Conservation (phyloP, 2,888 invertebrate genomes). For the Chrysodeixis includens region DNA sequence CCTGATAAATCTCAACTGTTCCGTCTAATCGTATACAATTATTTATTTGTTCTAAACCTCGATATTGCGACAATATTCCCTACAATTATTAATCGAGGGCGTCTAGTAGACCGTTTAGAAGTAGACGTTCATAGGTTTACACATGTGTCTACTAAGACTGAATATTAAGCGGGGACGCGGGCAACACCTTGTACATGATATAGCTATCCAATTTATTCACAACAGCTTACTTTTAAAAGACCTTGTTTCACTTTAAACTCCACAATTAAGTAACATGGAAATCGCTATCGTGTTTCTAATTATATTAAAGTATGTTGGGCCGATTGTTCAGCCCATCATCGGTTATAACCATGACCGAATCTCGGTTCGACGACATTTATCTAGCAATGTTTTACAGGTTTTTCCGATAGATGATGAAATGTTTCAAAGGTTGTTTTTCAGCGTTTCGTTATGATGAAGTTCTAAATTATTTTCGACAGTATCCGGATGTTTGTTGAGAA, state of each 20-base stretch:
- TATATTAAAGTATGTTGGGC: not conserved
- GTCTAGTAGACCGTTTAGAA: slow-evolving; percentile 2
- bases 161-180: not conserved
- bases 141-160: slow-evolving; percentile 1
- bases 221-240: not conserved
- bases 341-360: slow-evolving; percentile 47
- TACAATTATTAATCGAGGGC: slow-evolving; percentile 4
- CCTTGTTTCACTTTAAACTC: slow-evolving; percentile 6
- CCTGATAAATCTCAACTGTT: not conserved
- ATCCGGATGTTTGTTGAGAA: slow-evolving; percentile 16
- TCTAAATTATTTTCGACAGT: slow-evolving; percentile 11
- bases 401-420: slow-evolving; percentile 38
- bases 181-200: not conserved
- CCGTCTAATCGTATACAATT: slow-evolving; percentile 4
- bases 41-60: slow-evolving; percentile 4
- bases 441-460: slow-evolving; percentile 26
- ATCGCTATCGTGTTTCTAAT: slow-evolving; percentile 13
- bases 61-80: slow-evolving; percentile 2
- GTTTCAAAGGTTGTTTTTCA: slow-evolving; percentile 36
- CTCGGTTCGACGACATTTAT: slow-evolving; percentile 46
- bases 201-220: slow-evolving; percentile 3
- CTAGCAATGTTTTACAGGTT: slow-evolving; percentile 38
- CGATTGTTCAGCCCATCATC: slow-evolving; percentile 19
- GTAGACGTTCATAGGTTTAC: not conserved
- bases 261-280: slow-evolving; percentile 3